Percentiles rank a stretch among this genome's conserved stretches.
These are phyloP conservation scores for Drosophila carrolli DNA, from an alignment of 1,140 invertebrate species.

Conservation along the genomic window DNA sequence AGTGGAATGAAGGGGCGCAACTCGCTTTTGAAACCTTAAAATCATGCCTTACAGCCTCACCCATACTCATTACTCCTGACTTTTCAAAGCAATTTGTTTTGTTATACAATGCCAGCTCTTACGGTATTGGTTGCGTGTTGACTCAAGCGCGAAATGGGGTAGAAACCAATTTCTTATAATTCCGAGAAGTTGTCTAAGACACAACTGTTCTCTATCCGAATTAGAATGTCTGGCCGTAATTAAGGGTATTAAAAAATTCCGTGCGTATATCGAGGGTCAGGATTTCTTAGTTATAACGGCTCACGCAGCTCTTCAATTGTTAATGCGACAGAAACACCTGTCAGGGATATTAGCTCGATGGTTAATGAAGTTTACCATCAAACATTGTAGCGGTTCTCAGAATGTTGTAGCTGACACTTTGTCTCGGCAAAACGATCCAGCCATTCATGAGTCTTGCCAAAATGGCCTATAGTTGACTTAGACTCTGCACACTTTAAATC, in stretches of 20 bases:
- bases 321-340: conserved; percentile 4
- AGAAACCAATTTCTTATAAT: not conserved
- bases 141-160: not conserved
- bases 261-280: conserved; percentile 1
- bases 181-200: too few relatives aligned
- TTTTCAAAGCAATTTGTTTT: too few relatives aligned
- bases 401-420: not conserved
- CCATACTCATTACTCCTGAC: too few relatives aligned
- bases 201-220: not conserved
- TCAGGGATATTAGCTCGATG: not conserved
- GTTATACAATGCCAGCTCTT: too few relatives aligned
- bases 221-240: not conserved
- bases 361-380: not conserved
- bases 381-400: not conserved
- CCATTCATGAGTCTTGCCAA: too few relatives aligned
- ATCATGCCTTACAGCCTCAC: too few relatives aligned
- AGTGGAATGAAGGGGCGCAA: too few relatives aligned
- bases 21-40: too few relatives aligned
- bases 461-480: too few relatives aligned
- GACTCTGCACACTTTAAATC: too few relatives aligned
- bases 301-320: not conserved
- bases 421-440: too few relatives aligned
- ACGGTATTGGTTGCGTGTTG: not conserved
- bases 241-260: not conserved
- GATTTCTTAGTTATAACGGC: conserved; percentile 1